These are phyloP conservation scores for Centropus bengalensis DNA, from an alignment of 2,113 vertebrate species.

Conservation along the genomic window DNA sequence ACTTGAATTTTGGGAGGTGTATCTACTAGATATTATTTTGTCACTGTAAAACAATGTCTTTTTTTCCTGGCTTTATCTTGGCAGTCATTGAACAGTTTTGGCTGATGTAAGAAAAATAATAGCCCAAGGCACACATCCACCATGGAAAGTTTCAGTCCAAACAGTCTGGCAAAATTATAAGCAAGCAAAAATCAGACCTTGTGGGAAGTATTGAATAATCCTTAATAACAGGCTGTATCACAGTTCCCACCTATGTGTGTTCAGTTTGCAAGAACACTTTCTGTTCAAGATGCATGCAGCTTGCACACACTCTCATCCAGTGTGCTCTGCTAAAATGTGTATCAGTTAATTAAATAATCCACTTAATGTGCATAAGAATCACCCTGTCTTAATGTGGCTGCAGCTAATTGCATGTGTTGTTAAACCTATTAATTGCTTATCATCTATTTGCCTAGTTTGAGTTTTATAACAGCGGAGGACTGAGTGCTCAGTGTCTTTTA, in stretches of 20 bases:
- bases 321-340: neutral
- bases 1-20: neutral
- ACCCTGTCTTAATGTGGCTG: neutral
- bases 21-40: neutral
- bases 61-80: neutral
- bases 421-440: slow-evolving; percentile 44
- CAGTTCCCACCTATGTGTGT: neutral
- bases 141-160: neutral
- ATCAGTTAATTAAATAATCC: slow-evolving; percentile 16
- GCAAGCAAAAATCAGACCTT: neutral
- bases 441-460: neutral
- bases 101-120: neutral
- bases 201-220: neutral
- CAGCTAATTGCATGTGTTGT: neutral
- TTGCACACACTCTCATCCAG: neutral
- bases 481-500: neutral
- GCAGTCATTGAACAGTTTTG: slow-evolving; percentile 1
- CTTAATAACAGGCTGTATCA: neutral
- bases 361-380: neutral
- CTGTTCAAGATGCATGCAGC: neutral
- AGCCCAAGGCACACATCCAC: neutral
- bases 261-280: neutral
- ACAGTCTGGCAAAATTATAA: neutral
- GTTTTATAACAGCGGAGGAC: neutral
- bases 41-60: neutral